These are phyloP conservation scores for Cnemophilus loriae DNA, from an alignment of 2,113 vertebrate species.

Conservation along the genomic window DNA sequence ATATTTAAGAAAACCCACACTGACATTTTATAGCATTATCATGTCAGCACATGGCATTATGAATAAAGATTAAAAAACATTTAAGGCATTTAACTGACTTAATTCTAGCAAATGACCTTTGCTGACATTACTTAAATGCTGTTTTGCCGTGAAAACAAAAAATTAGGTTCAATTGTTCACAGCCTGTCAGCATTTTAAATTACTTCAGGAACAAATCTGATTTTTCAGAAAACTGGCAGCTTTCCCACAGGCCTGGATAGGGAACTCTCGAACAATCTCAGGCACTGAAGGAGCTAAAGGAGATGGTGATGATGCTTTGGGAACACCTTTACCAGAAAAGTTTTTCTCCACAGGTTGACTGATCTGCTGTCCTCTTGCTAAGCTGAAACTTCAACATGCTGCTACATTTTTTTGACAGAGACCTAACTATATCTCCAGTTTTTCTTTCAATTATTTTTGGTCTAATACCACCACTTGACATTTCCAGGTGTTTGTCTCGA, in stretches of 20 bases:
- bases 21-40: constrained; percentile 3
- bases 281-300: background rate
- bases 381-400: background rate
- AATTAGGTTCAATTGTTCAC: background rate
- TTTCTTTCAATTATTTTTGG: background rate
- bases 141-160: background rate
- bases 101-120: background rate
- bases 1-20: background rate
- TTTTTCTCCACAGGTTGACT: background rate
- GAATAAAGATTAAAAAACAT: background rate
- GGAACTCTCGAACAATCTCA: background rate
- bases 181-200: background rate
- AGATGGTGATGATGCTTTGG: background rate
- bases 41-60: background rate
- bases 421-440: background rate
- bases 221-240: background rate
- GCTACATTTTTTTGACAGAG: background rate
- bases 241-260: background rate
- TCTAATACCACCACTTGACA: background rate
- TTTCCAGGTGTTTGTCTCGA: background rate
- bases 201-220: background rate
- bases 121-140: background rate
- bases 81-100: background rate
- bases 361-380: background rate
- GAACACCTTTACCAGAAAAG: background rate